Percentiles rank a stretch among this genome's conserved stretches.
Conservation (phyloP, 1,140 invertebrate species). For the Drosophila auraria region DNA sequence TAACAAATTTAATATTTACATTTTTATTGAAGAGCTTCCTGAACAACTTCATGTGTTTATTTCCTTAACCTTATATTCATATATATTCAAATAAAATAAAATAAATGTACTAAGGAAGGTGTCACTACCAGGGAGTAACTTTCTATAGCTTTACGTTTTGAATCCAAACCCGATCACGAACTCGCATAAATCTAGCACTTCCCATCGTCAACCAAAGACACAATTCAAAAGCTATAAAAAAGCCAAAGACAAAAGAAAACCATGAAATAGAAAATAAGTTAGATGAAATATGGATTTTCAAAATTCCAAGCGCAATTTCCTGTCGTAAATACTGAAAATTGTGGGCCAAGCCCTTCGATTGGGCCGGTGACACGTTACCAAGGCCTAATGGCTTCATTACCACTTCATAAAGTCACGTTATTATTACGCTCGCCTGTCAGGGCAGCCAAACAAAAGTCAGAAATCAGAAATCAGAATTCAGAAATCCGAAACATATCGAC, state of each 20-base stretch:
- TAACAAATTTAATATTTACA: too few species aligned
- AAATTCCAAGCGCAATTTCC: slow-evolving; percentile 79
- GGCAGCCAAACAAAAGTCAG: slow-evolving; percentile 39
- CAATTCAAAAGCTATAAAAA: slow-evolving; percentile 65
- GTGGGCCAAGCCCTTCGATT: slow-evolving; percentile 62
- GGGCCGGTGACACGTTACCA: slow-evolving; percentile 36
- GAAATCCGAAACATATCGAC: slow-evolving; percentile 13
- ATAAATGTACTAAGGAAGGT: slow-evolving; percentile 9
- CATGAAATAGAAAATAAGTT: slow-evolving; percentile 55
- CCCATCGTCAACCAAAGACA: slow-evolving; percentile 28
- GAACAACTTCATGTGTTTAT: neutral
- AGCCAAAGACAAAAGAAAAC: slow-evolving; percentile 30
- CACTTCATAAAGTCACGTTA: slow-evolving; percentile 83
- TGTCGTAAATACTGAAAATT: slow-evolving; percentile 79
- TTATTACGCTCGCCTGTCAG: slow-evolving; percentile 67
- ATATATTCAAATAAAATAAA: neutral
- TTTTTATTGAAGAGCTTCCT: neutral
- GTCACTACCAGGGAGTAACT: slow-evolving; percentile 6
- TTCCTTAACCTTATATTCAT: neutral
- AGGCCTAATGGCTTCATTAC: slow-evolving; percentile 79
- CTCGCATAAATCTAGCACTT: slow-evolving; percentile 73
- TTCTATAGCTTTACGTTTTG: slow-evolving; percentile 13
- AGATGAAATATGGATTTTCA: slow-evolving; percentile 47
- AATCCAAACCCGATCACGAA: slow-evolving; percentile 50
- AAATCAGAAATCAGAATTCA: slow-evolving; percentile 15